Evolutionary conservation across 2,113 vertebrate species (phyloP).

Genomic region (Rattus norvegicus): DNA sequence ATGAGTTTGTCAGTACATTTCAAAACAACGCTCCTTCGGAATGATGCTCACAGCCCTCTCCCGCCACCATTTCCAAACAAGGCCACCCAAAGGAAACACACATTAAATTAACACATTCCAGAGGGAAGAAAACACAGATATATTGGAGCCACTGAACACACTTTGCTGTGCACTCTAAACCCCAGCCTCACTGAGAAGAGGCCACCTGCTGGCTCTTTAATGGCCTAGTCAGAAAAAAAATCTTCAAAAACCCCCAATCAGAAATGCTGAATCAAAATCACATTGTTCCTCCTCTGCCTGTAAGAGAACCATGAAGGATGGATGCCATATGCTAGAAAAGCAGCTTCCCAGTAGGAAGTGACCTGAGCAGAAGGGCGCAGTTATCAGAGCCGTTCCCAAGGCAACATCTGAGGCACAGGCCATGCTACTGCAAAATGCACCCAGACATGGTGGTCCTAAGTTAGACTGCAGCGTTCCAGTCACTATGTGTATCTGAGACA

Average conservation of each 20-base stretch:
- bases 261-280: constrained; percentile 65
- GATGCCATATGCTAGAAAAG: constrained; percentile 23
- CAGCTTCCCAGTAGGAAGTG: constrained; percentile 53
- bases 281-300: constrained; percentile 38
- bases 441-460: background rate
- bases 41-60: background rate
- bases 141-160: constrained; percentile 17
- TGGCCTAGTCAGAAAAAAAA: constrained; percentile 56
- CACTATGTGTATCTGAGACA: background rate
- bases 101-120: background rate
- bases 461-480: background rate
- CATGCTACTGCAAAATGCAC: constrained; percentile 2
- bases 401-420: background rate
- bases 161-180: constrained; percentile 25
- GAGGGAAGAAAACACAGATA: constrained; percentile 1
- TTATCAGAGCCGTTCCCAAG: constrained; percentile 16
- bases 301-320: constrained; percentile 54
- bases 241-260: background rate
- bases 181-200: background rate
- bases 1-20: constrained; percentile 24
- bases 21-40: constrained; percentile 49
- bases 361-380: background rate
- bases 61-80: constrained; percentile 49
- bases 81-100: constrained; percentile 20
- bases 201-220: constrained; percentile 38